Base-by-base conservation (phyloP, 2,797 vertebrate genomes). In the Microctenopoma stevenorrisi region DNA sequence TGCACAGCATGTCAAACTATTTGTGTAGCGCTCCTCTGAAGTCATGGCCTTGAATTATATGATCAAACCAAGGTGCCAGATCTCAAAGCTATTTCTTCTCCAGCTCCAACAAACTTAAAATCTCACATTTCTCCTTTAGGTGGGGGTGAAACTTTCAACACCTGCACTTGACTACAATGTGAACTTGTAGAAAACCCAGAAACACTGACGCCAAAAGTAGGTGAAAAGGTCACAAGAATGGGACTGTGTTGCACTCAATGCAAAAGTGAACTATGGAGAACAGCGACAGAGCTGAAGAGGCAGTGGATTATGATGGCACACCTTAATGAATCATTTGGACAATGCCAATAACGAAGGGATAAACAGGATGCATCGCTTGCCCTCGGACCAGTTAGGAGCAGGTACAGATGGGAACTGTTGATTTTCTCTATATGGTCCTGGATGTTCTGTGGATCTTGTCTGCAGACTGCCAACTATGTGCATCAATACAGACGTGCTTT, bases 401-500 rank as follows among this genome's bases (percentile, higher is more conserved):
- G 43, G 72, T 73, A 71, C 62, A 78, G 77, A 82, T 88, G 84
- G 86, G 84, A 88, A 81, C 71, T 90, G 93, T 93, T 76, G 92
- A 94, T 93, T 93, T 92, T 87, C 78, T 83, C 54, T 81, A 47
- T 81, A 47, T 50, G 78, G 86, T 84, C 86, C 88, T 84, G 82
- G 84, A 87, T 82, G 79, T 87, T 87, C 68, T 68, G 82, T 70
- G 84, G 83, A 85, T 88, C 82, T 79, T 52, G 81, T 86, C 88
- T 84, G 79, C 78, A 85, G 88, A 90, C 90, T 92, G 88, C 89
- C 87, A 91, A 92, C 89, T 86, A 82, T 61, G 83, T 68, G 69
- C 85, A 81, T 92, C 91, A 83, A 93, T 93, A 90, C 84, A 60
- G 81, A 91, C 89, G 84, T 91, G 91, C 84, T 63, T 56, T 5